Evolutionary conservation across 2,797 vertebrate species (phyloP), one percentile per base, ranked within the genome.

Genomic region (Eleutherodactylus coqui): DNA sequence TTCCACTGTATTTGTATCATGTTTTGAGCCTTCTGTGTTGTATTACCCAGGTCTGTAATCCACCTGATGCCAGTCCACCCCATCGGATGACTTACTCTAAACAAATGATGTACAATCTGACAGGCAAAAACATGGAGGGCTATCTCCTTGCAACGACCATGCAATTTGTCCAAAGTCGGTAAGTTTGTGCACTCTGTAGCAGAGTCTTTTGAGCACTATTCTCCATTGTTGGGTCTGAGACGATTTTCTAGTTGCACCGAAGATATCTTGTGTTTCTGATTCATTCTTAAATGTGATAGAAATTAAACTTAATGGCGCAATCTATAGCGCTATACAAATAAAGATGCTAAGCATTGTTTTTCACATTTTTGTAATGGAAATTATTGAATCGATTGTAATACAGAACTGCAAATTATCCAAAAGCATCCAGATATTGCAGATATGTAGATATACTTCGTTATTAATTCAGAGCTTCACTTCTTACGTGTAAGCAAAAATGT

Each of bases 121-220:
- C 92, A 55, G 95, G 93, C 21, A 88, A 96, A 60, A 85, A 94
- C 5, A 87, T 97, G 75, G 97, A 99, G 91, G 92, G 91, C 67
- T 99, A 99, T 89, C 95, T 99, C 72, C 88, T 97, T 89, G 89
- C 94, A 69, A 98, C 96, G 27, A 93, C 97, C 62, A 96, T 97
- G 69, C 89, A 95, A 38, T 99, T 96, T 92, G 91, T 96, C 78
- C 96, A 97, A 88, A 95, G 96, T 93, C 95, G 98, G 98, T 97
- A 90, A 4, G 67, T 27, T 14, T 32, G 4, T 14, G 0, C 45
- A 1, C 14, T 29, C 14, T 29, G 4, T 36, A 17, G 36, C 0
- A 1, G 4, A 3, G 11, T 2, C 16, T 49, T 19, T 49, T 75
- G 27, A 32, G 51, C 41, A 32, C 43, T 32, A 14, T 0, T 19